Conservation (phyloP, 2,113 vertebrate genomes). For the Arenaria interpres region DNA sequence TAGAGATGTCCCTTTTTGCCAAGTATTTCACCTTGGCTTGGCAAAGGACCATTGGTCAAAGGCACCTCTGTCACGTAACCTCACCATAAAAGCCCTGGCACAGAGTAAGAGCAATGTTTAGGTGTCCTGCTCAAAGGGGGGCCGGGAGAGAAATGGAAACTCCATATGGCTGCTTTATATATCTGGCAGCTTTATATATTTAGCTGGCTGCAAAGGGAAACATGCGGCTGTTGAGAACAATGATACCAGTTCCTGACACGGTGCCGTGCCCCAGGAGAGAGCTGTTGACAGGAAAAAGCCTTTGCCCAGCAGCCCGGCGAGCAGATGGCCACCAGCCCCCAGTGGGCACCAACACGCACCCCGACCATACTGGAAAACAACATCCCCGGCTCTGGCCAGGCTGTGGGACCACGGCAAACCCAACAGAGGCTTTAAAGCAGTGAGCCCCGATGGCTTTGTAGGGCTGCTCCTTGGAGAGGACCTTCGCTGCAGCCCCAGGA, state of each 20-base stretch:
- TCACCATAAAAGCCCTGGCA: not conserved
- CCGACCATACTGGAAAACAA: not conserved
- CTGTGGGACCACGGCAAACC: rapidly evolving
- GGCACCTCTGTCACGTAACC: not conserved
- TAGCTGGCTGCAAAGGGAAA: constrained; percentile 14
- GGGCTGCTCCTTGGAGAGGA: not conserved
- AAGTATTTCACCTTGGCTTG: not conserved
- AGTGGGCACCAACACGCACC: not conserved
- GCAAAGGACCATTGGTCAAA: not conserved
- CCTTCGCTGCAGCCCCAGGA: rapidly evolving
- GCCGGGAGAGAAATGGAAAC: not conserved
- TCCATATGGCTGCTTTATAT: not conserved
- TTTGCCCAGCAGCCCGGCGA: not conserved
- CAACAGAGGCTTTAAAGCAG: not conserved
- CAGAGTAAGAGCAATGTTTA: not conserved
- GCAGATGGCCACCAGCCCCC: not conserved
- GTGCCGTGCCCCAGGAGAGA: not conserved
- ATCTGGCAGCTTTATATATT: not conserved
- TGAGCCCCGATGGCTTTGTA: rapidly evolving
- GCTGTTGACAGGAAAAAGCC: not conserved
- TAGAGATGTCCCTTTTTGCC: not conserved
- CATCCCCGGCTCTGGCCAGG: not conserved
- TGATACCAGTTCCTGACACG: not conserved
- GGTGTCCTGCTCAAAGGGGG: not conserved
- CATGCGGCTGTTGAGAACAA: not conserved